phyloP scores from a whole-genome alignment of 1,140 invertebrate genomes.

The Lysiphlebus fabarum region DNA sequence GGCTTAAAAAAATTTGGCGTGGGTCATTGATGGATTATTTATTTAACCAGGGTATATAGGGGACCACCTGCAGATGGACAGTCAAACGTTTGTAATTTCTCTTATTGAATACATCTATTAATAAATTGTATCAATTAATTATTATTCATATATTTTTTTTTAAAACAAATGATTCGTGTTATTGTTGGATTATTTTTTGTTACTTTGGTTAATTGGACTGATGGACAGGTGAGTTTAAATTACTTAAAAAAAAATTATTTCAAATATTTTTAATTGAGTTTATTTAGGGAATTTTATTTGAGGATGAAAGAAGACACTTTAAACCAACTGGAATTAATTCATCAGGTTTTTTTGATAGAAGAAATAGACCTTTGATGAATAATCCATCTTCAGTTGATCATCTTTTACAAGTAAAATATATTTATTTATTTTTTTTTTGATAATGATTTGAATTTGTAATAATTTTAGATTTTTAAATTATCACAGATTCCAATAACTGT shows the following conservation, averaged over 20 bases:
- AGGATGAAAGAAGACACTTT: neutral
- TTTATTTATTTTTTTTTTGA: neutral
- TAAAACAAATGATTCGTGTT: neutral
- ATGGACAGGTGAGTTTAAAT: conserved; percentile 3
- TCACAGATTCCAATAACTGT: conserved; percentile 44
- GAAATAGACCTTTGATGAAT: neutral
- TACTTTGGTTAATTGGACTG: neutral
- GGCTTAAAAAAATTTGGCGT: conserved; percentile 14
- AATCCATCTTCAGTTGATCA: conserved; percentile 7
- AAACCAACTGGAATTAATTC: neutral
- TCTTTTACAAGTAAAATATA: conserved; percentile 20
- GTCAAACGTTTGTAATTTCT: no score
- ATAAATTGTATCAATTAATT: no score
- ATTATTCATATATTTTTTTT: no score
- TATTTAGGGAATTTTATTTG: conserved; percentile 9
- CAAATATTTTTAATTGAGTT: neutral
- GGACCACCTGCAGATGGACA: neutral
- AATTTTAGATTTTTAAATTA: neutral
- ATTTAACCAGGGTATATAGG: conserved; percentile 1
- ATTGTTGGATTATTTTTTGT: conserved; percentile 4
- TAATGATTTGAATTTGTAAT: neutral
- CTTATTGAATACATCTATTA: no score
- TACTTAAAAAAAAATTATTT: neutral
- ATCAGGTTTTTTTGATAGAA: neutral
- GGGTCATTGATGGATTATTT: conserved; percentile 2